Base-by-base conservation (phyloP, 2,888 invertebrate species). In the Drymonia ruficornis region DNA sequence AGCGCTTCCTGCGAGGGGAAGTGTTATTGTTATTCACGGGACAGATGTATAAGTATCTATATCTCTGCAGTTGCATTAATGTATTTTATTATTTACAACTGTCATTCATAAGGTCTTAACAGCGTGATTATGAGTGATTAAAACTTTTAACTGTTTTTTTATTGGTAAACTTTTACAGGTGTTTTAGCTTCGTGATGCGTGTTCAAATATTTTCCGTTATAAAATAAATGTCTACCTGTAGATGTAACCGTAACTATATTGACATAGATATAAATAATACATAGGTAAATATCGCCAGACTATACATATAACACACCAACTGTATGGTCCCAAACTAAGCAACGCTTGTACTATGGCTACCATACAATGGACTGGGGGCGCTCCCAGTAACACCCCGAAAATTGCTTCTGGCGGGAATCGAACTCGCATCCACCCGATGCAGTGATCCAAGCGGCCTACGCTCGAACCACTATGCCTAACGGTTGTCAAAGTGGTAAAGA, bases 11-110 rank as follows among this genome's bases (percentile, higher is more conserved):
- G 79, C 50, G 51, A 57, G 71, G 76, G 77, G 79, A 75, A 68
- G 70, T 74, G 78, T 78, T 73, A 76, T 81, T 80, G 78, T 78
- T 78, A 80, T 83, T 79, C 80, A 78, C 74, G 65, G 70, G 70
- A 65, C 61, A 71, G 68, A 62, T 76, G 70, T 76, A 74, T 44
- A 42, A 2, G 43, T 43, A 42, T 2, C 56, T 53, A 67, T 66
- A 59, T 61, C 56, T 66, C 53, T 56, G 55, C 52, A 45, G 49
- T 58, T 64, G 48, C 56, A 49, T 65, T 64, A 63, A 61, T 66
- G 72, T 70, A 60, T 70, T 70, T 69, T 73, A 69, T 70, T 65
- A 70, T 68, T 63, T 63, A 70, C 65, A 59, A 62, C 61, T 64
- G 62, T 68, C 69, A 71, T 75, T 76, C 72, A 73, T 67, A 74